These are phyloP conservation scores for Vultur gryphus DNA, from an alignment of 2,797 vertebrate species.

Conservation along the genomic window DNA sequence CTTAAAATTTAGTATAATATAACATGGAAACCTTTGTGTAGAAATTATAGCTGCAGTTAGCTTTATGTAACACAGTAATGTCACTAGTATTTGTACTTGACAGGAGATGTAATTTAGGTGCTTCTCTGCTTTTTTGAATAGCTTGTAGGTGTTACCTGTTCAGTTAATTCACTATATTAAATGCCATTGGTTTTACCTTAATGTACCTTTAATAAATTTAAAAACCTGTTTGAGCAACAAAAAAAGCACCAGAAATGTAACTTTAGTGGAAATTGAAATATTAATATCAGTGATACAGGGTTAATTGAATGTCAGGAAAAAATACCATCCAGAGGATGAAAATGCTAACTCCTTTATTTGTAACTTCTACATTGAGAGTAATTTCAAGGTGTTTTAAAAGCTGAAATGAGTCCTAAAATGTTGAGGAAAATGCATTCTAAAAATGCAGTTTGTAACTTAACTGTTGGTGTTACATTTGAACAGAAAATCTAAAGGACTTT, in stretches of 20 bases:
- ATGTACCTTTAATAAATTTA: neutral
- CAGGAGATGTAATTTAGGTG: slow-evolving; percentile 47
- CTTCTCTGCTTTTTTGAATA: neutral
- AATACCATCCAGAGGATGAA: slow-evolving; percentile 19
- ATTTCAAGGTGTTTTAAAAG: slow-evolving; percentile 38
- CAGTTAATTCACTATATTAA: slow-evolving; percentile 19
- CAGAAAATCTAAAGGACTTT: neutral
- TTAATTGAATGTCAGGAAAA: slow-evolving; percentile 64
- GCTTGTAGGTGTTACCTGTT: slow-evolving; percentile 47
- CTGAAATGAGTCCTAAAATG: neutral
- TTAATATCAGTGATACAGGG: slow-evolving; percentile 41
- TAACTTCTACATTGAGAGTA: neutral
- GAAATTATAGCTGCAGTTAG: slow-evolving; percentile 43
- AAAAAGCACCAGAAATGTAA: slow-evolving; percentile 19
- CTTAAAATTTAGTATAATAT: neutral
- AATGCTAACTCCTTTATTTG: slow-evolving; percentile 4
- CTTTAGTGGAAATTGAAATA: slow-evolving; percentile 31
- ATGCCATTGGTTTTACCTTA: slow-evolving; percentile 13
- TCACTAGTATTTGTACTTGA: slow-evolving; percentile 48
- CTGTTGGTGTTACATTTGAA: neutral
- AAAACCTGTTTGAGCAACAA: slow-evolving; percentile 5
- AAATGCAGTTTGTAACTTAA: neutral
- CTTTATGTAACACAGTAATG: slow-evolving; percentile 19
- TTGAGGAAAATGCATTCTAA: neutral
- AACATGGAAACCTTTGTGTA: neutral